Evolutionary conservation across 2,888 invertebrate species (phyloP), one percentile per base, ranked within the genome.

Genomic region (Caenorhabditis uteleia): DNA sequence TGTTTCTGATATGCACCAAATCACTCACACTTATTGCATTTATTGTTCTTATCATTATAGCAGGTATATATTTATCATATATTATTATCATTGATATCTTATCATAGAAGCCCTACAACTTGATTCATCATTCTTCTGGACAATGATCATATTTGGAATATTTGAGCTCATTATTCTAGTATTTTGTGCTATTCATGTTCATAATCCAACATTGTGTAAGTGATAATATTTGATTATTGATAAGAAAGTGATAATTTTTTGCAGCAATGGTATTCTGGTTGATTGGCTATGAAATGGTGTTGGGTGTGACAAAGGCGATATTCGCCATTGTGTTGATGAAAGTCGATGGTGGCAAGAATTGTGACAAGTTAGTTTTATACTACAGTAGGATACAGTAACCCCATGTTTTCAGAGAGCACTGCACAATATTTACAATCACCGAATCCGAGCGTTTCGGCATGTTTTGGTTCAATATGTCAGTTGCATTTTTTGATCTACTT

Each of bases 261-360:
- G 20, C 27, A 64, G 62, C 45, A 31, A 57, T 64, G 16, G 56
- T 64, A n/a, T 57, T 64, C 27, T 16, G 16, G 3, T 53, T 64
- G 23, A 34, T 64, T 12, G 57, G 57, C 3, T 40, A 34, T 21
- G 62, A 64, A 44, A 45, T 53, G 48, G 18, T 31, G 7, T 25
- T 57, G 8, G 49, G 48, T 2, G 16, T 53, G 5, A 39, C 40
- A 4, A 64, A 64, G 40, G 23, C 57, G 7, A 26, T 57, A 12
- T 64, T 56, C 20, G 57, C 51, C 1, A 51, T 64, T 33, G 20
- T 56, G 20, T 12, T 64, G 48, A 55, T 50, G 45, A 27, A 42
- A 2, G 33, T 43, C 12, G 62, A 64, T 16, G 62, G 49, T 5
- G 62, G 62, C n/a, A 47, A 53, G 16, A 34, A 64, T 38, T 64